Percentiles rank a stretch among this genome's conserved stretches.
Conservation (phyloP, 2,113 vertebrate genomes). For the Nothocercus julius region DNA sequence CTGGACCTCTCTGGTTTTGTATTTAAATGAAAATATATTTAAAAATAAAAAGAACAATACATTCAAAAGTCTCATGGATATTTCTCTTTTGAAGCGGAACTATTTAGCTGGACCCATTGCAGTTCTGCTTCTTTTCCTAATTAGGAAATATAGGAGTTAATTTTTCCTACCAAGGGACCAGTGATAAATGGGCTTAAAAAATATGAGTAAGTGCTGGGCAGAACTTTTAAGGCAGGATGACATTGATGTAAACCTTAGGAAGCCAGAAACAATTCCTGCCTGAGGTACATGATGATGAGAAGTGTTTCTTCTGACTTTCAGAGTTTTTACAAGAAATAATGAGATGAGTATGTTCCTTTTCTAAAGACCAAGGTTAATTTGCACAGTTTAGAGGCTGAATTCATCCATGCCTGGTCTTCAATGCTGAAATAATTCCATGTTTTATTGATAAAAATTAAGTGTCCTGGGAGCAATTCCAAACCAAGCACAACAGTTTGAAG, state of each 20-base stretch:
- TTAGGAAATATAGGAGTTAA: conserved; percentile 64
- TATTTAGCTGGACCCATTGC: not conserved
- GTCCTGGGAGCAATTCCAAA: conserved; percentile 69
- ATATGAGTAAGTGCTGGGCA: not conserved
- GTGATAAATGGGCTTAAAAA: conserved; percentile 39
- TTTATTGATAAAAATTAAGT: conserved; percentile 76
- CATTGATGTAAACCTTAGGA: conserved; percentile 27
- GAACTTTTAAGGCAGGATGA: not conserved
- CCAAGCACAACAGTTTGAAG: conserved; percentile 60
- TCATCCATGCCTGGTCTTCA: not conserved
- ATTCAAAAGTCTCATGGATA: not conserved
- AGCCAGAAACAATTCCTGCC: conserved; percentile 20
- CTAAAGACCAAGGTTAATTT: not conserved
- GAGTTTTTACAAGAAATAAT: conserved; percentile 2
- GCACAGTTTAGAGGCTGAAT: not conserved
- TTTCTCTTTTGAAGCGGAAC: conserved; percentile 17
- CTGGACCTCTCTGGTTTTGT: not conserved
- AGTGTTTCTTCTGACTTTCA: conserved; percentile 34
- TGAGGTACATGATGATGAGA: not conserved
- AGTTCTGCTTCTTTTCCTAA: conserved; percentile 54
- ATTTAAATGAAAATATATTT: not conserved
- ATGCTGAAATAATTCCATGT: conserved; percentile 47
- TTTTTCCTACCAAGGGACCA: conserved; percentile 1
- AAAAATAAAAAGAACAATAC: not conserved
- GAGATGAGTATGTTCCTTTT: not conserved